Evolutionary conservation across 2,888 invertebrate species (phyloP).

Genomic region (Blomia tropicalis): DNA sequence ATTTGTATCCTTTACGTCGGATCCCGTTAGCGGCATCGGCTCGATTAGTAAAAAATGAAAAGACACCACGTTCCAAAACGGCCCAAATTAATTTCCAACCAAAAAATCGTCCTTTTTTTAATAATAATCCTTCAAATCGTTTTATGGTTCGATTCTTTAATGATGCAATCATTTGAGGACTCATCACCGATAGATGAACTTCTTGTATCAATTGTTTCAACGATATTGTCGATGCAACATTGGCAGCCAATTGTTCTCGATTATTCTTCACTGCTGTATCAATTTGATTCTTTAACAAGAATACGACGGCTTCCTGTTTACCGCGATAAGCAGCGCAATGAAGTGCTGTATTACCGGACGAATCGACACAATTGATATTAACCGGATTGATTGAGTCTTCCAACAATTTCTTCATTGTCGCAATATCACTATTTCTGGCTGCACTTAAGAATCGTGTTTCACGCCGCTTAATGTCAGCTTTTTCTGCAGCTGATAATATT

Average conservation of each 20-base stretch:
- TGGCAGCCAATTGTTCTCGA: slow-evolving; percentile 47
- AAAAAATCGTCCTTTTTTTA: slow-evolving; percentile 47
- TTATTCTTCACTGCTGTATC: slow-evolving; percentile 47
- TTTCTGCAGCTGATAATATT: slow-evolving; percentile 43
- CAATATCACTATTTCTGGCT: slow-evolving; percentile 46
- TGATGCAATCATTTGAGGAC: slow-evolving; percentile 13
- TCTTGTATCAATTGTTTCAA: slow-evolving; percentile 47
- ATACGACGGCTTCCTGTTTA: slow-evolving; percentile 47
- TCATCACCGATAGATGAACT: slow-evolving; percentile 43
- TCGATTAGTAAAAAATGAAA: slow-evolving; percentile 41
- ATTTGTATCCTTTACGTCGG: slow-evolving; percentile 46
- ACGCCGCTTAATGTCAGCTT: slow-evolving; percentile 43
- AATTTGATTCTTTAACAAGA: slow-evolving; percentile 50
- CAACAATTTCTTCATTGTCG: slow-evolving; percentile 39
- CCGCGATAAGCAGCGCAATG: slow-evolving; percentile 51
- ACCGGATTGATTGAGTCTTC: slow-evolving; percentile 41
- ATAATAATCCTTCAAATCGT: slow-evolving; percentile 48
- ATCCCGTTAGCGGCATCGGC: slow-evolving; percentile 48
- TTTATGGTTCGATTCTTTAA: slow-evolving; percentile 30
- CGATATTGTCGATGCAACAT: slow-evolving; percentile 46
- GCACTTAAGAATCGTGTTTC: slow-evolving; percentile 46
- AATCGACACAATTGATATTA: slow-evolving; percentile 49
- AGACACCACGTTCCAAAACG: slow-evolving; percentile 50
- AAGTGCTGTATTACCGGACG: slow-evolving; percentile 49
- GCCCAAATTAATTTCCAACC: slow-evolving; percentile 52